These are phyloP conservation scores for Aramus guarauna DNA, from an alignment of 2,113 vertebrate species.

Conservation along the genomic window DNA sequence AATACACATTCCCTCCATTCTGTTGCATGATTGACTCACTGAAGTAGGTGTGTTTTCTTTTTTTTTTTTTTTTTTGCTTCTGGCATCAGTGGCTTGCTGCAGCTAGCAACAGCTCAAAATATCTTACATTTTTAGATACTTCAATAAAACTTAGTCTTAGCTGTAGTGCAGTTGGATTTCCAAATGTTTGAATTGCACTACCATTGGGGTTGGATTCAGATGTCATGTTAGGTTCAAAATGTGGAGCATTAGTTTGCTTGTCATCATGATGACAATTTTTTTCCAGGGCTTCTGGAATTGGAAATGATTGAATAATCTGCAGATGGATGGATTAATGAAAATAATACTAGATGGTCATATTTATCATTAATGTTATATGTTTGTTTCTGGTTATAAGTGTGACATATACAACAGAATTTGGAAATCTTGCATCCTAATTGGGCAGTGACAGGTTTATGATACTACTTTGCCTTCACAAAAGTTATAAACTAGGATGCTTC, in stretches of 20 bases:
- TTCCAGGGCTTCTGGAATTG: background rate
- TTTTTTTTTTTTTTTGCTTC: background rate
- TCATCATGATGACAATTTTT: background rate
- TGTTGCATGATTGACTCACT: background rate
- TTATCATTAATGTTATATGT: background rate
- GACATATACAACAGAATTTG: background rate
- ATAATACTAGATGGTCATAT: background rate
- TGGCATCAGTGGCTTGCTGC: background rate
- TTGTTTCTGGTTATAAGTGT: background rate
- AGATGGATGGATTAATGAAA: background rate
- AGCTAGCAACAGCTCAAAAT: background rate
- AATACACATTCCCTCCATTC: background rate
- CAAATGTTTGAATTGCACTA: background rate
- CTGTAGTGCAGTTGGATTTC: background rate
- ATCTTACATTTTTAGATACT: background rate
- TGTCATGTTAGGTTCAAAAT: background rate
- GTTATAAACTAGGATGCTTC: background rate
- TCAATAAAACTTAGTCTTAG: background rate
- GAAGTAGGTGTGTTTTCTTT: background rate
- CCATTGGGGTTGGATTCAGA: background rate
- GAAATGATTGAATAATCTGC: background rate
- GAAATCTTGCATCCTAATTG: background rate
- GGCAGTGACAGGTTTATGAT: background rate
- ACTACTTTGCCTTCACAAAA: background rate
- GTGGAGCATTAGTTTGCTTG: background rate